Base-by-base conservation (phyloP, 2,113 vertebrate species). In the Semicossyphus pulcher region DNA sequence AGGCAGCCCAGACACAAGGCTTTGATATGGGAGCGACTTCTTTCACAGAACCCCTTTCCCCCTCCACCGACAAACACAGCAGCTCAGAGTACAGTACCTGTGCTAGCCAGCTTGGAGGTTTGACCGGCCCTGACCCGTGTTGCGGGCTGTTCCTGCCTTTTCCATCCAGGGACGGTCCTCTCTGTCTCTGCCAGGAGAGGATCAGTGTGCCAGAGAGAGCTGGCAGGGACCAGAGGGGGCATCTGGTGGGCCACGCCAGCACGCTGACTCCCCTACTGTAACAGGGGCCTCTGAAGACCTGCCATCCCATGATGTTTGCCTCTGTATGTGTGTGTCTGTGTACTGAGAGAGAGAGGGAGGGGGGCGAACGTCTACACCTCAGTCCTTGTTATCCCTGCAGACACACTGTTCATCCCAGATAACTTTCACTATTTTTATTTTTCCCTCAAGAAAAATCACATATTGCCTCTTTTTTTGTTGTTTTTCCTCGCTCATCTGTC, bases 21-120 rank as follows among this genome's bases (percentile, higher is more conserved):
- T 92, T 91, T 92, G 89, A 90, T 89, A 63, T 14, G 23, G 28
- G 10, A 53, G 41, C 48, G 68, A 77, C 76, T 64, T 56, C 44
- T 62, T 56, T 53, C 41, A 26, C 20, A 44, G n/a, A 25, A 60
- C 39, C 25, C 18, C 58, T 41, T 26, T 47, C 18, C 14, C n/a
- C 21, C 26, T 21, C 7, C 41, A 58, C 41, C 29, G 49, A 8
- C 21, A 57, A 18, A 60, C 36, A 57, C 32, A 56, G 16, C 53
- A 45, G 64, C 63, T 59, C 29, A 62, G 18, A 34, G 61, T 65
- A 36, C 42, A 29, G 66, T 82, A 81, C 82, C 76, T 74, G 74
- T 14, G 53, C 58, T 65, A 26, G 39, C 70, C 77, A 76, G 74
- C 71, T 61, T 41, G 48, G 26, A 67, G 77, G 78, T 59, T 49